Evolutionary conservation across 2,113 vertebrate genomes (phyloP).

Genomic region (Beaufortia kweichowensis): DNA sequence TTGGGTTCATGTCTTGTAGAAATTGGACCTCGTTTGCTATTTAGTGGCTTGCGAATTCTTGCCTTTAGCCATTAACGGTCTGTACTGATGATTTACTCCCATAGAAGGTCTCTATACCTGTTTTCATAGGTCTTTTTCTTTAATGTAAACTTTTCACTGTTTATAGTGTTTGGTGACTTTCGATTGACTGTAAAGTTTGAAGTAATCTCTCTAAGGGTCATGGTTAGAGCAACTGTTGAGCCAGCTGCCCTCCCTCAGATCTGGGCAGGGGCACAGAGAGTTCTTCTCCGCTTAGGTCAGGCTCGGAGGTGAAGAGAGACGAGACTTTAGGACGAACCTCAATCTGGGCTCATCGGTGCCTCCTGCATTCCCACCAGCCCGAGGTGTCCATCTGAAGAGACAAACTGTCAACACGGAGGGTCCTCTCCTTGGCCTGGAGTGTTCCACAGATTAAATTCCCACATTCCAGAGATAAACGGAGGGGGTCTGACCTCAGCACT

Average conservation of each 20-base stretch:
- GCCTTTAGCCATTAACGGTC: background rate
- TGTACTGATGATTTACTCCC: conserved; percentile 3
- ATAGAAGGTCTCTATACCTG: background rate
- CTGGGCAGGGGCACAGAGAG: background rate
- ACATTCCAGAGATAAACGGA: conserved; percentile 70
- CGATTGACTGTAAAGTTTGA: background rate
- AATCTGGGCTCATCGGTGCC: conserved; percentile 45
- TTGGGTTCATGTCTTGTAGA: conserved; percentile 26
- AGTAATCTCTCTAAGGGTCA: background rate
- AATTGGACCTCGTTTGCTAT: conserved; percentile 20
- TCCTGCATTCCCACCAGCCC: conserved; percentile 51
- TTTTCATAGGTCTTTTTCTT: background rate
- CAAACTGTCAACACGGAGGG: conserved; percentile 56
- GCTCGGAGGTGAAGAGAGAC: conserved; percentile 40
- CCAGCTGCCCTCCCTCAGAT: conserved; percentile 28
- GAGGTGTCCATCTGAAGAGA: conserved; percentile 62
- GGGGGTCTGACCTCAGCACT: conserved; percentile 48
- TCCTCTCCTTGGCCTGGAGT: conserved; percentile 43
- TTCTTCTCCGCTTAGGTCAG: conserved; percentile 28
- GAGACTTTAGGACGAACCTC: conserved; percentile 44
- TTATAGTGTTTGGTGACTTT: conserved; percentile 4
- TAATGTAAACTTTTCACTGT: background rate
- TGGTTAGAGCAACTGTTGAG: conserved; percentile 33
- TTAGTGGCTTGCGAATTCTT: conserved; percentile 11
- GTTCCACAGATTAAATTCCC: conserved; percentile 59